A percentile compares a stretch with the other conserved stretches of the same genome.
These are phyloP conservation scores for Heliconius himera DNA, from an alignment of 1,140 invertebrate genomes.

Conservation along the genomic window DNA sequence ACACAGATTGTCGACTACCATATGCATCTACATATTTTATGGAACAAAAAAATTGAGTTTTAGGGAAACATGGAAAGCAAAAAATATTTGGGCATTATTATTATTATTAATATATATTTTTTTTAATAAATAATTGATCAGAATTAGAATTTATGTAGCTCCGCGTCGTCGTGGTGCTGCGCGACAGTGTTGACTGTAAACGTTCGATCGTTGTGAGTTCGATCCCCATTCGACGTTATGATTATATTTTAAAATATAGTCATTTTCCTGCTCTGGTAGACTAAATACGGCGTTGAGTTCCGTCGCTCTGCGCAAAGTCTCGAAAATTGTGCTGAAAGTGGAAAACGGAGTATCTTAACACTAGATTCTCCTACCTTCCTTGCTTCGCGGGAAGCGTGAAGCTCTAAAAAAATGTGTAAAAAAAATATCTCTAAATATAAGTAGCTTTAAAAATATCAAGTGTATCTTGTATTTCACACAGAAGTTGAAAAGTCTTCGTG, in stretches of 20 bases:
- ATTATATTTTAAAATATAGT: background rate
- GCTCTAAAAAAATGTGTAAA: background rate
- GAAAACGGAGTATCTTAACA: background rate
- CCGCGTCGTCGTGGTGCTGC: too few relatives aligned
- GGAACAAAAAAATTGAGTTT: background rate
- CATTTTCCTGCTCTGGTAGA: background rate
- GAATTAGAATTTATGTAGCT: too few relatives aligned
- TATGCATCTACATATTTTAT: background rate
- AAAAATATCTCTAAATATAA: background rate
- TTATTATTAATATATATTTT: too few relatives aligned
- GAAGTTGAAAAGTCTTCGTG: background rate
- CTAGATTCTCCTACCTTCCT: too few relatives aligned
- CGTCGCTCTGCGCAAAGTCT: background rate
- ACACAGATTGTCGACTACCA: background rate
- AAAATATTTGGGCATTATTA: background rate
- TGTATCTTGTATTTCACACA: background rate
- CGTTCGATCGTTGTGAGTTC: too few relatives aligned
- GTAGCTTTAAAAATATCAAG: background rate
- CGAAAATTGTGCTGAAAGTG: background rate
- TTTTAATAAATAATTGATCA: too few relatives aligned
- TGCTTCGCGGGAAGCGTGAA: background rate
- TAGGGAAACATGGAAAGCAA: background rate
- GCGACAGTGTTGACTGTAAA: too few relatives aligned
- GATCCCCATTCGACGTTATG: too few relatives aligned
- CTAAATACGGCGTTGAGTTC: background rate